These are phyloP conservation scores for Diplodus sargus DNA, from an alignment of 2,797 vertebrate genomes.

Conservation along the genomic window DNA sequence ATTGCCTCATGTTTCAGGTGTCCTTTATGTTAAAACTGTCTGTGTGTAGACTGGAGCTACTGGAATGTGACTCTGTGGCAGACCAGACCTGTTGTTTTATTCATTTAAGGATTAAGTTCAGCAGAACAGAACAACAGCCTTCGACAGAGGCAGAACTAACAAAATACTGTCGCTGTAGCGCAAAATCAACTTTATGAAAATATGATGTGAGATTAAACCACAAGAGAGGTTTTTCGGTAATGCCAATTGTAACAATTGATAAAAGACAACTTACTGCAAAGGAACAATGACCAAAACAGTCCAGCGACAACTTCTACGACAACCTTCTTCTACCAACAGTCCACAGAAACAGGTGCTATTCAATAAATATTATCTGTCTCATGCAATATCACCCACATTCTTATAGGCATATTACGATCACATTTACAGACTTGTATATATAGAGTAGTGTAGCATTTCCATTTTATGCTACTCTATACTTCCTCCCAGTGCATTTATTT, in stretches of 20 bases:
- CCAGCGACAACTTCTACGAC: too few relatives aligned
- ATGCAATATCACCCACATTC: too few relatives aligned
- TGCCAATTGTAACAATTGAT: background rate
- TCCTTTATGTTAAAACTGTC: background rate
- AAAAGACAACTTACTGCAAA: background rate
- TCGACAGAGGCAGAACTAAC: background rate
- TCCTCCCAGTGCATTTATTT: too few relatives aligned
- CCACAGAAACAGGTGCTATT: too few relatives aligned
- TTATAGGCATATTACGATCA: too few relatives aligned
- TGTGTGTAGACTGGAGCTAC: slow-evolving; percentile 2
- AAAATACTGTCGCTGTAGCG: background rate
- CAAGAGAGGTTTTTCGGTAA: background rate
- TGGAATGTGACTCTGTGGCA: slow-evolving; percentile 26
- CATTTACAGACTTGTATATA: background rate
- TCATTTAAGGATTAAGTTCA: slow-evolving; percentile 15
- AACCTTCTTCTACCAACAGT: too few relatives aligned
- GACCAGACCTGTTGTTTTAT: slow-evolving; percentile 16
- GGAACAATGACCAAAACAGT: too few relatives aligned
- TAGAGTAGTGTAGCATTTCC: background rate
- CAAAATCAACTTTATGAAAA: background rate
- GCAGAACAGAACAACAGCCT: background rate
- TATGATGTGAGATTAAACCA: background rate
- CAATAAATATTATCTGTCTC: too few relatives aligned
- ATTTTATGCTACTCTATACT: too few relatives aligned
- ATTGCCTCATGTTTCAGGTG: background rate